Evolutionary conservation across 37 sponge, comb jelly and placozoan species (phyloP).

Genomic region (Spongia lamella): DNA sequence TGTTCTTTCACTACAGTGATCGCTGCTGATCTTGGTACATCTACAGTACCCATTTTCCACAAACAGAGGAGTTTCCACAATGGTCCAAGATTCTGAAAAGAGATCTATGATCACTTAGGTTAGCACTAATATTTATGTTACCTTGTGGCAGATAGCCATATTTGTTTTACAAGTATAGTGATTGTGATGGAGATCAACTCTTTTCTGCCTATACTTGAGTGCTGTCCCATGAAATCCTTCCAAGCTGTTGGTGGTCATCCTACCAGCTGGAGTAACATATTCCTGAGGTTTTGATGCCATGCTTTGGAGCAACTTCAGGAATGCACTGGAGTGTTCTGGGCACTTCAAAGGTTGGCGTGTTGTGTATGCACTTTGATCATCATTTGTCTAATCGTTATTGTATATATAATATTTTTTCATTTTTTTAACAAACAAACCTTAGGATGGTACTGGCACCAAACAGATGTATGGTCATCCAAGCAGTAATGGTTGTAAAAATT

Average conservation of each 20-base stretch:
- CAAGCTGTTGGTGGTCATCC: constrained; percentile 4
- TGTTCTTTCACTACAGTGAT: too few species aligned
- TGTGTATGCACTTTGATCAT: too few species aligned
- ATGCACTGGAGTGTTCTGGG: neutral
- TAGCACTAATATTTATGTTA: too few species aligned
- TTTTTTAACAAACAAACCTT: too few species aligned
- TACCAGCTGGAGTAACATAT: constrained; percentile 2
- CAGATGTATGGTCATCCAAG: neutral
- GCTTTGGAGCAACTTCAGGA: neutral
- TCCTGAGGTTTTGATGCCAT: constrained; percentile 9
- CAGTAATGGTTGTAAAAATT: constrained; percentile 1
- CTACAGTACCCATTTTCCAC: too few species aligned
- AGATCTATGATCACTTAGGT: too few species aligned
- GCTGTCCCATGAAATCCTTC: constrained; percentile 16
- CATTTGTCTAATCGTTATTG: too few species aligned
- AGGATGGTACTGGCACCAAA: neutral
- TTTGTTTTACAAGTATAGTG: constrained; percentile 6
- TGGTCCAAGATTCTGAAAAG: too few species aligned
- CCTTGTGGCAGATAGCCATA: constrained; percentile 14
- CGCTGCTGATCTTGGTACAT: too few species aligned
- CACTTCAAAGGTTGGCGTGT: too few species aligned
- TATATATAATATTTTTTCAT: too few species aligned
- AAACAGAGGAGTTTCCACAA: too few species aligned
- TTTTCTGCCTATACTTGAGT: constrained; percentile 1
- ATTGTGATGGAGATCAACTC: constrained; percentile 1